Base-by-base conservation (phyloP, 64 coral and sea anemone species). In the Cladopsammia gracilis region DNA sequence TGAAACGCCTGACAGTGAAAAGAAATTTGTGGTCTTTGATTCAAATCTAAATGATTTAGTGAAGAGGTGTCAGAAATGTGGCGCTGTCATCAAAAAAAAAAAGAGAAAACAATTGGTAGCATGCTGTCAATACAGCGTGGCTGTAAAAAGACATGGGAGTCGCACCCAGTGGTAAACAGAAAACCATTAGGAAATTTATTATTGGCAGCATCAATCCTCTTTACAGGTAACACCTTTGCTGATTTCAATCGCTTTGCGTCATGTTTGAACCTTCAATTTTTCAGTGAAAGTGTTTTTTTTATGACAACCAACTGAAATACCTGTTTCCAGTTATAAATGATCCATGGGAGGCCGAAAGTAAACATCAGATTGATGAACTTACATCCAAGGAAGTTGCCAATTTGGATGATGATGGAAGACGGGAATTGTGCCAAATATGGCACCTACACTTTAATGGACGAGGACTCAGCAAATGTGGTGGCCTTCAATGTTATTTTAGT, bases 281-380 rank as follows among this genome's bases (percentile, higher is more conserved):
- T 89, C 46, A 78, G 73, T 78, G 57, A 83, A 64, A 42, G 78
- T 68, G 88, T 79, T 7, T 69, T 79, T 69, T 90, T n/a, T n/a
- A 90, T 11, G 23, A 65, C 44, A 90, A 20, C 45, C 86, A 88
- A 59, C 3, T 23, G 20, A 70, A 71, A 13, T 87, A 73, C n/a
- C n/a, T 87, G 68, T 72, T 87, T 58, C 86, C 86, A 6, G 69
- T 88, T 75, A 14, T 88, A 49, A 74, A 88, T 23, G 54, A 75
- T 6, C 25, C 86, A 76, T 89, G 86, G 86, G 72, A 89, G n/a
- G 72, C 51, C 62, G 50, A 89, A 75, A 76, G 83, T 4, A 86
- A 11, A 62, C 4, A 15, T 10, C 62, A 48, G 43, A 49, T 90
- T 26, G 75, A 90, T 25, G 25, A 66, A 47, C 23, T 90, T 1